A percentile compares a stretch with the other conserved stretches of the same genome.
phyloP scores from a whole-genome alignment of 1,140 invertebrate genomes.

The Antheraea pernyi region DNA sequence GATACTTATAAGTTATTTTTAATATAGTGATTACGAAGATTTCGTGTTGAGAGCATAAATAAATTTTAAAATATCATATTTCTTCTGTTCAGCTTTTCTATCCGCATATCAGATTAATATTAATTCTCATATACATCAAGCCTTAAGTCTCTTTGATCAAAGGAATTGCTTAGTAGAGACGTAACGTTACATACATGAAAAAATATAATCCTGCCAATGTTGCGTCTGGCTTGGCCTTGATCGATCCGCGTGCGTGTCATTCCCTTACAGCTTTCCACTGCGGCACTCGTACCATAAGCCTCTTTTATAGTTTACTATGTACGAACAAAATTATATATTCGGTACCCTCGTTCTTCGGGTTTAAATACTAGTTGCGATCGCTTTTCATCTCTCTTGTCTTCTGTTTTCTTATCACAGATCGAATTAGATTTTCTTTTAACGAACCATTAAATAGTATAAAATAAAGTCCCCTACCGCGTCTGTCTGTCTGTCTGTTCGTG shows the following conservation, averaged over 20 bases:
- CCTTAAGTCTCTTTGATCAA: too few relatives aligned
- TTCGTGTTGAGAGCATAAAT: too few relatives aligned
- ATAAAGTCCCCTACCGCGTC: too few relatives aligned
- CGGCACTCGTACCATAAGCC: slow-evolving; percentile 21
- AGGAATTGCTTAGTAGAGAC: slow-evolving; percentile 1
- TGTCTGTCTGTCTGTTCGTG: too few relatives aligned
- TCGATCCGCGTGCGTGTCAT: slow-evolving; percentile 61
- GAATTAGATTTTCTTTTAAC: neutral
- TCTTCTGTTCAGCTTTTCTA: too few relatives aligned
- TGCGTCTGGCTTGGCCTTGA: slow-evolving; percentile 52
- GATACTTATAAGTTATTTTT: too few relatives aligned
- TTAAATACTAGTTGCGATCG: neutral
- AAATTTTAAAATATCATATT: too few relatives aligned
- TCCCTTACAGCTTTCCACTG: slow-evolving; percentile 33
- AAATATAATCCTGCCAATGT: slow-evolving; percentile 25
- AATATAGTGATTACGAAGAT: too few relatives aligned
- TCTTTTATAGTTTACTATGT: slow-evolving; percentile 3
- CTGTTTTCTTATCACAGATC: neutral
- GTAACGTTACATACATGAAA: slow-evolving; percentile 20
- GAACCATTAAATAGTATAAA: too few relatives aligned
- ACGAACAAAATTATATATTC: neutral
- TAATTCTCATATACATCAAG: too few relatives aligned
- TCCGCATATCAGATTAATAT: too few relatives aligned
- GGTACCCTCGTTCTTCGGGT: neutral
- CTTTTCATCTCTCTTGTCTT: neutral